Percentiles rank a stretch among this genome's conserved stretches.
Conservation (phyloP, 2,888 invertebrate species). For the Petrophora chlorosata region DNA sequence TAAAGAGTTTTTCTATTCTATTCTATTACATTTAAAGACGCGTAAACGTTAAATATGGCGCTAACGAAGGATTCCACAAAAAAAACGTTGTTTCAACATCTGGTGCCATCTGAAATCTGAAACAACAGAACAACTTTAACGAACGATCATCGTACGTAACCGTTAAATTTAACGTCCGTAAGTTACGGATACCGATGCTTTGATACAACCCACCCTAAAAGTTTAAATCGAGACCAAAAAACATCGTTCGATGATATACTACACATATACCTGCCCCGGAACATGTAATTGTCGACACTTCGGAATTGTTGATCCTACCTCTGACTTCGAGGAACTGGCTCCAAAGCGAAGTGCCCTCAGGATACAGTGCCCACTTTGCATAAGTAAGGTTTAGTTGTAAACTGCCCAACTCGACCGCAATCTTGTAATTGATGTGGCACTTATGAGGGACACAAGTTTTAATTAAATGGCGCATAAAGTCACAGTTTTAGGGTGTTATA, state of each 20-base stretch:
- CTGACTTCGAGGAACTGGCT: conserved; percentile 1
- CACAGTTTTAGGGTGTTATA: background rate
- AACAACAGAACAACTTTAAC: too few relatives aligned
- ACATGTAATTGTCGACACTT: conserved; percentile 3
- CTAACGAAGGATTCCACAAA: too few relatives aligned
- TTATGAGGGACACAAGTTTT: conserved; percentile 13
- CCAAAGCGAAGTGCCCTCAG: conserved; percentile 17
- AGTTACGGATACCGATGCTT: too few relatives aligned
- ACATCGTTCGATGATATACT: background rate
- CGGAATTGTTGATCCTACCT: conserved; percentile 2
- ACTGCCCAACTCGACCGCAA: conserved; percentile 18
- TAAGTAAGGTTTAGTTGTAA: conserved; percentile 25
- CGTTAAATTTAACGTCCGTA: too few relatives aligned
- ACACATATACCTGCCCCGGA: background rate
- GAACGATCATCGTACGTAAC: too few relatives aligned
- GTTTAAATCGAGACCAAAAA: background rate
- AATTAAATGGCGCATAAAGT: conserved; percentile 16
- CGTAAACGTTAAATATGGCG: too few relatives aligned
- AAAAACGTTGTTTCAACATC: too few relatives aligned
- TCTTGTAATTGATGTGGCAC: conserved; percentile 16
- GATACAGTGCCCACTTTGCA: conserved; percentile 32
- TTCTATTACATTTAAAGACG: too few relatives aligned
- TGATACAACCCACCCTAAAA: too few relatives aligned
- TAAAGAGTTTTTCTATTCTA: too few relatives aligned
- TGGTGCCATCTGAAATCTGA: too few relatives aligned